phyloP scores from a whole-genome alignment of 1,140 invertebrate genomes.

The Geopemphigus sp. region DNA sequence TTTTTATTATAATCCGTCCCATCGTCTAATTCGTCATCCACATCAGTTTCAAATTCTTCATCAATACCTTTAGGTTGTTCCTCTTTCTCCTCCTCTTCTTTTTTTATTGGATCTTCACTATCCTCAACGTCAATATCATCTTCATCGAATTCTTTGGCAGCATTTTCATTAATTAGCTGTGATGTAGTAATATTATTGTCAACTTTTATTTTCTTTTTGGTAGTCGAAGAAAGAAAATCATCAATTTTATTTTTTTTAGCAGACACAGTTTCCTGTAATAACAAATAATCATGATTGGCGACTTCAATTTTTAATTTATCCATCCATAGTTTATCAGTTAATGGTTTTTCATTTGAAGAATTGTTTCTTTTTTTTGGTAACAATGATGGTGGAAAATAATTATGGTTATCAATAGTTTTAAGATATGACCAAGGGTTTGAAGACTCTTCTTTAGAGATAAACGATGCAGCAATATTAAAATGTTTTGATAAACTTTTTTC shows the following conservation, averaged over 20 bases:
- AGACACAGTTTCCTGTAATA: slow-evolving; percentile 14
- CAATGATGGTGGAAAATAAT: slow-evolving; percentile 33
- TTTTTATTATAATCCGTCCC: slow-evolving; percentile 55
- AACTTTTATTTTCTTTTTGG: slow-evolving; percentile 49
- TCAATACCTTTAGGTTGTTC: slow-evolving; percentile 59
- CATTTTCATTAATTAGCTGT: slow-evolving; percentile 53
- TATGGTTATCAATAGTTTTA: slow-evolving; percentile 29
- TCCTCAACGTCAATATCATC: slow-evolving; percentile 58
- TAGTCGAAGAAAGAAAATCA: slow-evolving; percentile 23
- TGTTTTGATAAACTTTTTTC: slow-evolving; percentile 27
- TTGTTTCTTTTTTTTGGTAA: slow-evolving; percentile 31
- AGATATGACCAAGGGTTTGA: slow-evolving; percentile 36
- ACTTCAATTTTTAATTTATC: slow-evolving; percentile 37
- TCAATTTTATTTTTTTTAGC: slow-evolving; percentile 48
- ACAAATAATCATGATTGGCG: slow-evolving; percentile 34
- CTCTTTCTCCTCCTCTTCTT: slow-evolving; percentile 58
- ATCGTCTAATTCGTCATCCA: slow-evolving; percentile 54
- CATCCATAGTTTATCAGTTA: slow-evolving; percentile 49
- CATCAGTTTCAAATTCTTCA: slow-evolving; percentile 58
- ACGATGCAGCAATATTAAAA: slow-evolving; percentile 42
- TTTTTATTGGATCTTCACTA: slow-evolving; percentile 55
- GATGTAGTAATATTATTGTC: slow-evolving; percentile 35
- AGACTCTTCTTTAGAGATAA: slow-evolving; percentile 40
- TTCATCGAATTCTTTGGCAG: slow-evolving; percentile 63
- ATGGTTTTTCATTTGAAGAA: slow-evolving; percentile 45